phyloP scores from a whole-genome alignment of 1,140 invertebrate species.

The Apolygus lucorum region DNA sequence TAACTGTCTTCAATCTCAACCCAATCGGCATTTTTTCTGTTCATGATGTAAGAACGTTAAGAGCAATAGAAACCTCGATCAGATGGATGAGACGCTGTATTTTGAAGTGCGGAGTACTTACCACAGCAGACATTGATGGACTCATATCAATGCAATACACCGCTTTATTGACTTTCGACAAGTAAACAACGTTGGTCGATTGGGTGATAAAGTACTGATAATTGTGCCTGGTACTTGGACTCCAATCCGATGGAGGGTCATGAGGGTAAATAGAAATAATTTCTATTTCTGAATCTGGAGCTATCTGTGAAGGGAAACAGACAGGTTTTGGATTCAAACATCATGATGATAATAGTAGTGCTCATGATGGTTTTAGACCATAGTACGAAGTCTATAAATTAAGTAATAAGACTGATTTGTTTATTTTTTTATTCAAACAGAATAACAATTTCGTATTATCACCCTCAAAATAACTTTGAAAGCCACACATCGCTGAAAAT shows the following conservation, averaged over 20 bases:
- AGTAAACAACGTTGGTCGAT: conserved; percentile 35
- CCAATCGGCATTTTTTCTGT: too few relatives aligned
- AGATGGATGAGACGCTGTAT: conserved; percentile 5
- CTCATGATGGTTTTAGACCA: background rate
- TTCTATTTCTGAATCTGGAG: conserved; percentile 48
- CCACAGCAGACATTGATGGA: conserved; percentile 62
- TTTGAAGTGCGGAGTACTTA: conserved; percentile 31
- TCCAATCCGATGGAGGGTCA: conserved; percentile 44
- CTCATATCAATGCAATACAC: conserved; percentile 69
- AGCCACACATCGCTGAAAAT: background rate
- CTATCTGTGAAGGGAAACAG: conserved; percentile 36
- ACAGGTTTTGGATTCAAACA: conserved; percentile 17
- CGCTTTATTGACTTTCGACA: conserved; percentile 35
- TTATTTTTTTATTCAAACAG: background rate
- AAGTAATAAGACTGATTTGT: background rate
- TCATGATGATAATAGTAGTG: background rate
- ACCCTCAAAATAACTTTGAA: background rate
- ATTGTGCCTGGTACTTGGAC: conserved; percentile 43
- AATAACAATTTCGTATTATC: too few relatives aligned
- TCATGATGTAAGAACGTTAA: too few relatives aligned
- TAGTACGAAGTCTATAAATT: too few relatives aligned
- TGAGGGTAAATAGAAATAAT: conserved; percentile 55
- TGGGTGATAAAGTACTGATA: conserved; percentile 43
- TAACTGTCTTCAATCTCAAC: too few relatives aligned
- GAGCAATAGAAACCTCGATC: background rate